Percentiles rank a stretch among this genome's conserved stretches.
Conservation (phyloP, 2,113 vertebrate species). For the Oryctolagus cuniculus region mOryCun1.1 NC_091433.1:199264001-199264500, state of each 20-base stretch:
- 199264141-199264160: not conserved
- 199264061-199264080: too few species aligned
- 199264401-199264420: too few species aligned
- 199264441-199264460: rapidly evolving
- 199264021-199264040: not conserved
- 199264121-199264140: not conserved
- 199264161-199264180: not conserved
- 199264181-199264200: not conserved
- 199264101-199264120: not conserved
- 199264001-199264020: too few species aligned
- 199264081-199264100: not conserved
- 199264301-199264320: rapidly evolving
- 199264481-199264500: not conserved
- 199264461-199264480: rapidly evolving
- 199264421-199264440: not conserved
- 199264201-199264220: too few species aligned
- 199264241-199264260: too few species aligned
- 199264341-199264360: not conserved
- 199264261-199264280: too few species aligned
- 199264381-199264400: not conserved
- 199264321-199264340: rapidly evolving
- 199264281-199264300: not conserved
- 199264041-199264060: not conserved
- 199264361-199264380: not conserved
- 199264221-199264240: too few species aligned